These are phyloP conservation scores for Mesodorylaimus sp. DNA, from an alignment of 2,888 invertebrate species.

Conservation along the genomic window DNA sequence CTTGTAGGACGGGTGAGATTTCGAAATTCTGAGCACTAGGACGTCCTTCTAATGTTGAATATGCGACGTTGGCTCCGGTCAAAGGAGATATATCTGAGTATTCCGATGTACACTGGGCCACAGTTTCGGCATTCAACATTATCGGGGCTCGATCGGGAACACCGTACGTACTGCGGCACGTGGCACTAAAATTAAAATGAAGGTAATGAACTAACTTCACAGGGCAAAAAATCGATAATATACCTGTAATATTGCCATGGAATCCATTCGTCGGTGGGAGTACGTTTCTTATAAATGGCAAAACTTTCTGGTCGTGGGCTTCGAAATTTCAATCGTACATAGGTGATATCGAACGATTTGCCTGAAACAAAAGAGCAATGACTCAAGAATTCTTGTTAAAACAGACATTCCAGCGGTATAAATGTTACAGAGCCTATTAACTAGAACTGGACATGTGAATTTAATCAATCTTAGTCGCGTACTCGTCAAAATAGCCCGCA, in stretches of 20 bases:
- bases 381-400: neutral
- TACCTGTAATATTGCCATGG: conserved; percentile 36
- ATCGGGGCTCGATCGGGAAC: conserved; percentile 55
- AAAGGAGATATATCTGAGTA: conserved; percentile 92
- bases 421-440: neutral
- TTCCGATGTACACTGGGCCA: conserved; percentile 90
- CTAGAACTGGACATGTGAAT: neutral
- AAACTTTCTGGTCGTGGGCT: conserved; percentile 93
- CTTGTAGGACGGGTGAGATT: conserved; percentile 68
- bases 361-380: conserved; percentile 41
- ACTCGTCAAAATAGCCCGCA: too few relatives aligned
- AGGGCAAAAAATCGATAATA: conserved; percentile 47
- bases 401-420: neutral
- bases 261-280: conserved; percentile 47
- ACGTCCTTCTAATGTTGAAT: conserved; percentile 78
- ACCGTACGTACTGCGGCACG: conserved; percentile 75
- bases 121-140: conserved; percentile 59
- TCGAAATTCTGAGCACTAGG: conserved; percentile 83
- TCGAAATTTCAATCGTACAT: conserved; percentile 76
- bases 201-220: neutral
- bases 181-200: conserved; percentile 44
- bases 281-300: conserved; percentile 64
- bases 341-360: conserved; percentile 90
- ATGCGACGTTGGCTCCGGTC: conserved; percentile 78
- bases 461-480: too few relatives aligned